phyloP scores from a whole-genome alignment of 2,888 invertebrate genomes.

The Scaptomyza cyrtandrae region DNA sequence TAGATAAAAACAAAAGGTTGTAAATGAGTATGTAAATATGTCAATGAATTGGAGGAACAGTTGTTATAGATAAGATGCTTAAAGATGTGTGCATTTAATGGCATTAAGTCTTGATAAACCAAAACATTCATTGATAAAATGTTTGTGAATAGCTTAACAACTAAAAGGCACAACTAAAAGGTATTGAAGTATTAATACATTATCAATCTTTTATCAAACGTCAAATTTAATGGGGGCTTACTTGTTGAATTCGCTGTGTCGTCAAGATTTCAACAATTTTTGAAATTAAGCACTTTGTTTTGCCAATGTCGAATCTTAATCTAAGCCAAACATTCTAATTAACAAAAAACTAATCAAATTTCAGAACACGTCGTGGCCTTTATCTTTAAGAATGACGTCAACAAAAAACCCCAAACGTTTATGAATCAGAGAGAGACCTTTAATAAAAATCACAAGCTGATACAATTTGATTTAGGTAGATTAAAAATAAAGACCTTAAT shows the following conservation, averaged over 20 bases:
- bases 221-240: neutral
- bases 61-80: neutral
- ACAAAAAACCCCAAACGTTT: neutral
- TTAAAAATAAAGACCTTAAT: neutral
- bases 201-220: neutral
- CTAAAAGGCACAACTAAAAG: no score
- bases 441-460: neutral
- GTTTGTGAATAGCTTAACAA: no score
- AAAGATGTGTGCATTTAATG: no score
- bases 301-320: neutral
- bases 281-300: no score
- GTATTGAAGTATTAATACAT: no score
- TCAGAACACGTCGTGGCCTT: neutral
- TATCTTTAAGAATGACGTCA: neutral
- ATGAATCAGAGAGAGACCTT: conserved; percentile 42
- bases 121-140: neutral
- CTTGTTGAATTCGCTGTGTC: neutral
- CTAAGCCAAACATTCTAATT: neutral
- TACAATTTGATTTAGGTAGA: neutral
- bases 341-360: neutral
- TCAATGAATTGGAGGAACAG: neutral
- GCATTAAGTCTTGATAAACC: no score
- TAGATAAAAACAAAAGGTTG: neutral
- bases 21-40: neutral
- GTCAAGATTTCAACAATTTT: neutral